Evolutionary conservation across 2,888 invertebrate species (phyloP).

Genomic region (Polyommatus iphigenia): DNA sequence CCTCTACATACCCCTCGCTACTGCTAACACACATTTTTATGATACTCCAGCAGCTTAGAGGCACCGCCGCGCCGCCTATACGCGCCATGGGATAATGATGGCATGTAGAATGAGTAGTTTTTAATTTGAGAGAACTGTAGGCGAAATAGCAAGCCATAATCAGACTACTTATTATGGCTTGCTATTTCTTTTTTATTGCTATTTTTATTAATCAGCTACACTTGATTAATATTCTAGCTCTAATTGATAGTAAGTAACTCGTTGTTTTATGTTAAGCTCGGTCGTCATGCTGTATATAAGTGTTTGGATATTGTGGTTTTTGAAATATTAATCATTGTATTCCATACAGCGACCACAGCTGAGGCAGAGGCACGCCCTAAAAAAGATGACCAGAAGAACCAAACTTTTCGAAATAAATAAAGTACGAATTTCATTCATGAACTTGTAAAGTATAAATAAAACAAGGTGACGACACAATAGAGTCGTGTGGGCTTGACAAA

Average conservation of each 20-base stretch:
- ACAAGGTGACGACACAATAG: slow-evolving; percentile 10
- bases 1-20: slow-evolving; percentile 58
- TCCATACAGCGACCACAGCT: too few relatives aligned
- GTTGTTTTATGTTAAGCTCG: neutral
- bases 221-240: too few relatives aligned
- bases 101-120: neutral
- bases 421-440: neutral
- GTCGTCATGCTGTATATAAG: neutral
- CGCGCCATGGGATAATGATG: neutral
- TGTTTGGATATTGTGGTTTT: too few relatives aligned
- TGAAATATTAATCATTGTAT: neutral
- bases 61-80: neutral
- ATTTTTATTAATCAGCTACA: too few relatives aligned
- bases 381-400: neutral
- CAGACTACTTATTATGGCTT: too few relatives aligned
- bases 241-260: too few relatives aligned
- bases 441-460: neutral
- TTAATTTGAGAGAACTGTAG: too few relatives aligned
- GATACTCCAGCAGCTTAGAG: neutral
- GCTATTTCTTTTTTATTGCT: too few relatives aligned
- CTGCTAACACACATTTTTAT: slow-evolving; percentile 45
- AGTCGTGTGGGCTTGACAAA: neutral
- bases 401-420: neutral
- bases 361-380: too few relatives aligned
- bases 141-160: neutral